Evolutionary conservation across 2,797 vertebrate species (phyloP), one percentile per base, ranked within the genome.

Genomic region (Sternarchorhynchus goeldii): DNA sequence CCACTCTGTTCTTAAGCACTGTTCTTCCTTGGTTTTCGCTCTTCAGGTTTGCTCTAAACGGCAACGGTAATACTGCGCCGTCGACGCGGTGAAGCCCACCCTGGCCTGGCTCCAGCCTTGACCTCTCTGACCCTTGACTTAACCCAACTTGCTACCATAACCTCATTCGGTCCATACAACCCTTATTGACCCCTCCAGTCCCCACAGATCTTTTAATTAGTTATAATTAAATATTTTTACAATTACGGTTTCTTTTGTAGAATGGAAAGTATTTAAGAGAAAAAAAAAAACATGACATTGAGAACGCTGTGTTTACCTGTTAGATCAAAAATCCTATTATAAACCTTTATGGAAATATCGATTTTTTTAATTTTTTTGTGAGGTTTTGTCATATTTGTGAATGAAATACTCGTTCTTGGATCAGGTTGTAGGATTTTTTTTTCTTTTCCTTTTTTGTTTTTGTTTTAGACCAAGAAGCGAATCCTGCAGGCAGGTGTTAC

Each of bases 181-280:
- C 70, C 75, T 36, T 71, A 55, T 36, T 74, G 82, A 67, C n/a
- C 82, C 78, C 55, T 39, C n/a, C 66, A 62, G 29, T 50, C 69
- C 17, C 64, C 86, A 90, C 88, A 94, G 91, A 92, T 90, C 89
- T 92, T 91, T 93, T 90, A 91, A 91, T 91, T 91, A 93, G 92
- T 90, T 92, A 85, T 91, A 89, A 92, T 91, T 91, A 89, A 91
- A 92, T 94, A 93, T 94, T 94, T 94, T 93, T 93, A 93, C 92
- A 93, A 87, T 92, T 57, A 53, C 65, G 20, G 53, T 92, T 93
- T 89, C 88, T 92, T 93, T 25, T 90, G 87, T 83, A 92, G 90
- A 91, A 87, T 75, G 85, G 89, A 93, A 90, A 93, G 91, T 94
- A 94, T 94, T 94, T 93, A 94, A 94, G 88, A 91, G 86, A 90